Conservation (phyloP, 2,888 invertebrate species). For the Cosmorhoe ocellata region DNA sequence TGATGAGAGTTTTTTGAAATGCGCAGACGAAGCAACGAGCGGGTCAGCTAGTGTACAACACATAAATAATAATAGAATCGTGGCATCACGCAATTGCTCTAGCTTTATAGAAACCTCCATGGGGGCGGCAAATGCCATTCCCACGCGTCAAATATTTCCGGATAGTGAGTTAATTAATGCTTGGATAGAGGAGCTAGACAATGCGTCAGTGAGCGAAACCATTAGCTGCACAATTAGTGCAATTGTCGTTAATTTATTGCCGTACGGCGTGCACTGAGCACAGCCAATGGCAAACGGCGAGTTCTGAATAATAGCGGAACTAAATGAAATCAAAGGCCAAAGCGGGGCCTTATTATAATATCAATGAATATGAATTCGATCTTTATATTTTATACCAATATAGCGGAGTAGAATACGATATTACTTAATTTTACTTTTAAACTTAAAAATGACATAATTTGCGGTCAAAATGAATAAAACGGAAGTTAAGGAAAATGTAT, state of each 20-base stretch:
- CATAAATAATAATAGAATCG: slow-evolving; percentile 6
- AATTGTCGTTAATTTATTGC: slow-evolving; percentile 79
- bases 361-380: background rate
- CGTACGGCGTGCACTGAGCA: slow-evolving; percentile 55
- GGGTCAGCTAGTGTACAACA: background rate
- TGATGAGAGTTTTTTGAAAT: no score
- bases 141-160: slow-evolving; percentile 64
- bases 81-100: slow-evolving; percentile 1
- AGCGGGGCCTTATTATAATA: slow-evolving; percentile 23
- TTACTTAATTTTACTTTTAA: no score
- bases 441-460: no score
- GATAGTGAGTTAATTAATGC: slow-evolving; percentile 60
- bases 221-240: slow-evolving; percentile 79
- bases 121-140: slow-evolving; percentile 51
- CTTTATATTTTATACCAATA: background rate
- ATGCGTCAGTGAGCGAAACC: slow-evolving; percentile 66
- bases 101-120: slow-evolving; percentile 11
- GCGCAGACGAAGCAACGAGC: no score
- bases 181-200: slow-evolving; percentile 67
- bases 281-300: slow-evolving; percentile 29
- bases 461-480: no score
- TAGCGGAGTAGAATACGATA: no score
- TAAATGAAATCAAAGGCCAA: slow-evolving; percentile 34
- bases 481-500: no score
- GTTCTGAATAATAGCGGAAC: slow-evolving; percentile 30